Evolutionary conservation across 2,797 vertebrate species (phyloP), one percentile per base, ranked within the genome.

Genomic region (Dipus sagitta): DNA sequence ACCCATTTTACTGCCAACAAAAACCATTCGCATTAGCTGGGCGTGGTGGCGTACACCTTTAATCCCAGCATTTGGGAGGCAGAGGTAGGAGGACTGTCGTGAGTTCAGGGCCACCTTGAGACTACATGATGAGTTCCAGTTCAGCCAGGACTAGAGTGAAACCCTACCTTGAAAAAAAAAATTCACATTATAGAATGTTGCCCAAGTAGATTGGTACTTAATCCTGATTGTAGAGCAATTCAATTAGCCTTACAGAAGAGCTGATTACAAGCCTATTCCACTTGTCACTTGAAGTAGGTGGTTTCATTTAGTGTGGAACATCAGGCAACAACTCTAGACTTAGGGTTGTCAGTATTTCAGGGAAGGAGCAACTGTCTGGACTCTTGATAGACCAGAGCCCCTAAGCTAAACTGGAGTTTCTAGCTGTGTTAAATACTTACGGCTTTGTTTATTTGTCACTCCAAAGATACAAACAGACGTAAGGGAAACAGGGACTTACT

Each of bases 301-400:
- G 77, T 91, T 96, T 93, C 42, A 65, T 92, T 80, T 93, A 78
- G 47, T 68, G 23, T 75, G 11, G 10, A 70, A 70, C 65, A 67
- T n/a, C 84, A 75, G 71, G 60, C 34, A 82, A 91, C 47, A 92
- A 89, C 32, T 80, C 84, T 75, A 42, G 23, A 79, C 38, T 67
- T 86, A 60, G 64, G 68, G 15, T 28, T 91, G 82, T 65, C 21
- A 70, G 20, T 68, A 80, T 90, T 94, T 94, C 79, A 76, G 18
- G 42, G 42, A 82, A 71, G 76, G 21, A 76, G 47, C 62, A 79
- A 34, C 21, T 74, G 68, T 90, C 32, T 86, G 86, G 88, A 93
- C 52, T 70, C 78, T 38, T 72, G 42, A 93, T 60, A 65, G 26
- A 75, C 30, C 12, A 54, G 87, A 90, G 14, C 21, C 52, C 30